phyloP scores from a whole-genome alignment of 2,888 invertebrate species.

The Coelinius sp. region DNA sequence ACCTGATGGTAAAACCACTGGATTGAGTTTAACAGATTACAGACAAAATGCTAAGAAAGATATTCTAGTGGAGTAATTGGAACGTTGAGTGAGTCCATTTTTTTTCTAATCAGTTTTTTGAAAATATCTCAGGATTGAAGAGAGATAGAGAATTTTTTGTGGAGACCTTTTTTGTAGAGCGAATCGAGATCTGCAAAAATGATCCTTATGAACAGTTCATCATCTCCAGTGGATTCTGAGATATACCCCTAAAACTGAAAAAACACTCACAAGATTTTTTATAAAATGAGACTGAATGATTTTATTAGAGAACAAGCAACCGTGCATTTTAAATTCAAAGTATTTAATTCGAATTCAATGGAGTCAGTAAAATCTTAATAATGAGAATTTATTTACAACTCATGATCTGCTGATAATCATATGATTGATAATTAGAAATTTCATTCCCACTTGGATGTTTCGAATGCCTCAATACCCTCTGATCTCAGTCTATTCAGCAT shows the following conservation, averaged over 20 bases:
- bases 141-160: too few relatives aligned
- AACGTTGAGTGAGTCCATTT: too few relatives aligned
- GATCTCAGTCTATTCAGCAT: slow-evolving; percentile 88
- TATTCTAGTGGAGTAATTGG: not conserved
- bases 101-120: too few relatives aligned
- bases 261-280: not conserved
- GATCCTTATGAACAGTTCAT: too few relatives aligned
- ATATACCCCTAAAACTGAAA: not conserved
- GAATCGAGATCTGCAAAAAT: too few relatives aligned
- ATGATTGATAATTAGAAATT: not conserved
- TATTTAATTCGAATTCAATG: too few relatives aligned
- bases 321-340: not conserved
- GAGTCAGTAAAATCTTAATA: not conserved
- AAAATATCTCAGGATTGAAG: too few relatives aligned
- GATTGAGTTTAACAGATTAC: not conserved
- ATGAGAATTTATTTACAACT: not conserved
- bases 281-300: not conserved
- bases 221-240: too few relatives aligned
- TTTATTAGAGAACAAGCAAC: not conserved
- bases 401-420: not conserved
- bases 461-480: slow-evolving; percentile 85
- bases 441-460: slow-evolving; percentile 74
- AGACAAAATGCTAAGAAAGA: slow-evolving; percentile 6
- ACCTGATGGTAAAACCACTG: slow-evolving; percentile 63
- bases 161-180: too few relatives aligned